A percentile compares a stretch with the other conserved stretches of the same genome.
phyloP scores from a whole-genome alignment of 2,797 vertebrate genomes.

The Enteromius trimaculatus region DNA sequence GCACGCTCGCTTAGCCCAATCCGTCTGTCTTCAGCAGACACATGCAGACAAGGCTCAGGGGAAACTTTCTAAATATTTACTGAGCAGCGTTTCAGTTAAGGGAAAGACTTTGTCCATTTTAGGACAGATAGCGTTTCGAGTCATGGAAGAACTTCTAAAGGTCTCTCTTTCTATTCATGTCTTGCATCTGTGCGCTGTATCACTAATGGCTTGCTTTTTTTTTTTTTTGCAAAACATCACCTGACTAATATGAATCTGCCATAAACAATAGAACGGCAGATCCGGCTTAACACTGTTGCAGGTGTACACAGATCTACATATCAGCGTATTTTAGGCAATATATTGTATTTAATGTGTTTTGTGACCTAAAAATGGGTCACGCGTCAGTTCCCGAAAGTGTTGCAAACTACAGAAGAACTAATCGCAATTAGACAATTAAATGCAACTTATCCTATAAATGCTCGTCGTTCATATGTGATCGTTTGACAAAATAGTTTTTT shows the following conservation, averaged over 20 bases:
- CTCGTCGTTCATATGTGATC: not conserved
- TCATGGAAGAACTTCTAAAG: conserved; percentile 63
- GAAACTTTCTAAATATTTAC: conserved; percentile 73
- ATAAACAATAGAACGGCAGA: not conserved
- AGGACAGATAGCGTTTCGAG: conserved; percentile 53
- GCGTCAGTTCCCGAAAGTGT: not conserved
- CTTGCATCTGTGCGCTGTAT: conserved; percentile 5
- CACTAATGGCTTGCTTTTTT: conserved; percentile 15
- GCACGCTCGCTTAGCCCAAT: conserved; percentile 46
- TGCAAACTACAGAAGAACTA: not conserved
- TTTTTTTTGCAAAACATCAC: conserved; percentile 5
- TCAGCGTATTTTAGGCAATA: not conserved
- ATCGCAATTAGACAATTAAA: not conserved
- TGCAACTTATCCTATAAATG: not conserved
- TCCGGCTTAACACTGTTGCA: conserved; percentile 19
- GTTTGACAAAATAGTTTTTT: not conserved
- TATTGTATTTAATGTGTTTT: not conserved
- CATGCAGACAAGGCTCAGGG: conserved; percentile 51
- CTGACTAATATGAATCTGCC: conserved; percentile 30
- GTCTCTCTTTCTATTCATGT: conserved; percentile 42
- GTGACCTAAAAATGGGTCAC: not conserved
- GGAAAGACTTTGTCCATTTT: conserved; percentile 63
- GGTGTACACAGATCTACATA: conserved; percentile 3
- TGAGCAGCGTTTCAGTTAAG: conserved; percentile 57
- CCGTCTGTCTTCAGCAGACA: conserved; percentile 56